Conservation (phyloP, 2,888 invertebrate genomes). For the Erannis defoliaria region DNA sequence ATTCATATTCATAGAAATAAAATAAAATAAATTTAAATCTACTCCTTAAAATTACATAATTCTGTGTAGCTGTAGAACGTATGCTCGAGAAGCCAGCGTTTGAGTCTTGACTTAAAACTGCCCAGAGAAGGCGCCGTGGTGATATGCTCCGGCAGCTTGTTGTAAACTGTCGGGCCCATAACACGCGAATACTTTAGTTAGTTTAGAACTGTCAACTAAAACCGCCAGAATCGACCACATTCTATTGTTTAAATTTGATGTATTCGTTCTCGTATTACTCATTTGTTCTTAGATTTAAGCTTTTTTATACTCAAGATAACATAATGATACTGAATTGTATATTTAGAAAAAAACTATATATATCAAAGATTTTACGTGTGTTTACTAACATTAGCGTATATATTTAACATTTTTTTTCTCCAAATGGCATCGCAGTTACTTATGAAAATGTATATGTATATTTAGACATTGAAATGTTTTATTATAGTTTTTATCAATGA, state of each 20-base stretch:
- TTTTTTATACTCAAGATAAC: slow-evolving; percentile 46
- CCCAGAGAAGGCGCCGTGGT: too few relatives aligned
- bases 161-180: too few relatives aligned
- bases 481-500: slow-evolving; percentile 47
- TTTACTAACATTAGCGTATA: slow-evolving; percentile 44
- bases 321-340: slow-evolving; percentile 62
- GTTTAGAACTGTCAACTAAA: too few relatives aligned
- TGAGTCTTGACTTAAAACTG: too few relatives aligned
- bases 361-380: slow-evolving; percentile 39
- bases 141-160: too few relatives aligned
- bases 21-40: too few relatives aligned
- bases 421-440: slow-evolving; percentile 73
- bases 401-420: slow-evolving; percentile 53
- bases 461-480: slow-evolving; percentile 63
- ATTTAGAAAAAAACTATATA: slow-evolving; percentile 58
- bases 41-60: too few relatives aligned
- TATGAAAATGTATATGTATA: slow-evolving; percentile 72
- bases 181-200: too few relatives aligned
- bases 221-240: too few relatives aligned
- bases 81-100: too few relatives aligned
- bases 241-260: not conserved
- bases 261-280: not conserved
- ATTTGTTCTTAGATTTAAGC: slow-evolving; percentile 31
- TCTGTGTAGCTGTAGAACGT: too few relatives aligned
- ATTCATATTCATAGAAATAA: too few relatives aligned